Conservation (phyloP, 2,888 invertebrate species). For the Aphodius granarius region DNA sequence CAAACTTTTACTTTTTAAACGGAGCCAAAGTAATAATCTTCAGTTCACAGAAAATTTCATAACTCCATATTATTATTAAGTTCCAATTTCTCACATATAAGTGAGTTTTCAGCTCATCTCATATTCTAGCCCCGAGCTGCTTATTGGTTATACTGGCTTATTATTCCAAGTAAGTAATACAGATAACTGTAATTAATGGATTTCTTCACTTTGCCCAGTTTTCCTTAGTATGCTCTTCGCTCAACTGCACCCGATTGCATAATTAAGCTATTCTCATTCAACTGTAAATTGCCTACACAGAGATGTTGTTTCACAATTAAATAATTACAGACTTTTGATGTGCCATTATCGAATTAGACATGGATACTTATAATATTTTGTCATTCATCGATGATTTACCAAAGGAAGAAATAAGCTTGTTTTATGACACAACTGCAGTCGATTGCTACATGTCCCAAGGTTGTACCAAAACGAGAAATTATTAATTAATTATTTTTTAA, state of each 20-base stretch:
- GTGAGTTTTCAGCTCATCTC: not conserved
- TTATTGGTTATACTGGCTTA: not conserved
- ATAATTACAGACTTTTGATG: not conserved
- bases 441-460: no score
- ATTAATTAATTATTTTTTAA: no score
- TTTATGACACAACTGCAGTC: no score
- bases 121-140: not conserved
- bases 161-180: not conserved
- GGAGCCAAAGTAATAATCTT: not conserved
- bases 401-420: not conserved
- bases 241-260: conserved; percentile 10
- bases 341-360: not conserved
- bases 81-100: not conserved
- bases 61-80: not conserved
- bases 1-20: not conserved
- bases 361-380: not conserved
- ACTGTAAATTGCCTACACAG: not conserved
- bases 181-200: conserved; percentile 10
- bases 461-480: no score
- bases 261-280: not conserved
- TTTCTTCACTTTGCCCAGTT: conserved; percentile 2
- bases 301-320: not conserved
- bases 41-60: not conserved
- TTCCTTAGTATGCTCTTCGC: conserved; percentile 1
- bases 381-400: not conserved